Evolutionary conservation across 2,797 vertebrate species (phyloP).

Genomic region (Labroides dimidiatus): DNA sequence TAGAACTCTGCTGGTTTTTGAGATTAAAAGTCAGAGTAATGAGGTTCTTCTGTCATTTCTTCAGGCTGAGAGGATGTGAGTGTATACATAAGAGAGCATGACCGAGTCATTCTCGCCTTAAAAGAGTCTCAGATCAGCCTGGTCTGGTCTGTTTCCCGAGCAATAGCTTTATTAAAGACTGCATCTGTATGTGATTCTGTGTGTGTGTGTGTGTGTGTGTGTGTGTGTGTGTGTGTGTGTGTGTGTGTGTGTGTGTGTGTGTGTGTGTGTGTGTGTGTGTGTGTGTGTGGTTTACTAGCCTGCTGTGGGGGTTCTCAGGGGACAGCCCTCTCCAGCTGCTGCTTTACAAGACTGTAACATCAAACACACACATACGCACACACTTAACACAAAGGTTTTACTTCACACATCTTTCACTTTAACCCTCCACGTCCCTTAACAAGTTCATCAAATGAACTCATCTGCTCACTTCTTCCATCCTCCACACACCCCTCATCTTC

Average conservation of each 20-base stretch:
- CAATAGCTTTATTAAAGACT: slow-evolving; percentile 79
- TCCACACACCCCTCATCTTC: slow-evolving; percentile 26
- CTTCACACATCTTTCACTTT: slow-evolving; percentile 67
- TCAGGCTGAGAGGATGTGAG: slow-evolving; percentile 29
- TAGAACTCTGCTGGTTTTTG: slow-evolving; percentile 18
- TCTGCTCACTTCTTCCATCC: slow-evolving; percentile 53
- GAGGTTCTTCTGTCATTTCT: slow-evolving; percentile 36
- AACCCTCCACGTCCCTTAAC: slow-evolving; percentile 62
- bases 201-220: slow-evolving; percentile 38
- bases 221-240: slow-evolving; percentile 44
- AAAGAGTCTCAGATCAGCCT: slow-evolving; percentile 55
- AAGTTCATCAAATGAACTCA: slow-evolving; percentile 75
- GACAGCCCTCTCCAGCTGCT: slow-evolving; percentile 84
- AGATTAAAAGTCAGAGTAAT: slow-evolving; percentile 39
- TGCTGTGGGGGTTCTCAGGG: slow-evolving; percentile 76
- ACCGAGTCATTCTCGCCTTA: slow-evolving; percentile 63
- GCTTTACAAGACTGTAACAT: slow-evolving; percentile 85
- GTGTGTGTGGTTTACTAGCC: slow-evolving; percentile 80
- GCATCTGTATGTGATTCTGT: slow-evolving; percentile 20
- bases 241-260: slow-evolving; percentile 38
- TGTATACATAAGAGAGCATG: slow-evolving; percentile 50
- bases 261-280: slow-evolving; percentile 45
- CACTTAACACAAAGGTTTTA: slow-evolving; percentile 64
- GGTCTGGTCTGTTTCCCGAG: slow-evolving; percentile 70
- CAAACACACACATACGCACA: slow-evolving; percentile 77